Evolutionary conservation across 2,888 invertebrate species (phyloP), one percentile per base, ranked within the genome.

Genomic region (Drosophila suboccidentalis): DNA sequence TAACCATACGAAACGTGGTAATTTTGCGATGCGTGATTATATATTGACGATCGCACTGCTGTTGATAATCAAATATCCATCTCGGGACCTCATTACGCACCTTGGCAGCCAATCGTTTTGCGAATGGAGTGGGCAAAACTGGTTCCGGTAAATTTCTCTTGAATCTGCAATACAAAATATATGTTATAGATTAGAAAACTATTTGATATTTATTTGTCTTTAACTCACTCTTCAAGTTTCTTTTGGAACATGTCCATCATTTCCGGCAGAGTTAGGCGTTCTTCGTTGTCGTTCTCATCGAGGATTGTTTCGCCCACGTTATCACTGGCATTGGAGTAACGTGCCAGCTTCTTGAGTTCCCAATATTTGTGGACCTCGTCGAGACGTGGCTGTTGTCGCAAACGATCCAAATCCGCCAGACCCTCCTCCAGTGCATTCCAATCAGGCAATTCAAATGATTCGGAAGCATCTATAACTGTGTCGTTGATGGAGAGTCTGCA

Each of bases 51-150:
- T 75, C 71, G 34, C 32, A 26, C 43, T 84, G 80, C 46, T 80
- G 68, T 60, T 90, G 78, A 57, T 51, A 70, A 51, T 91, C 83
- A 38, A 90, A 87, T 65, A 86, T 87, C 91, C 91, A 91, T 60
- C 82, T 80, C 3, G 77, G 77, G n/a, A 57, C 43, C 41, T 71
- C 61, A 1, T 39, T 38, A 32, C 34, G 49, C 44, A 90, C 32
- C 5, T 63, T 11, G 2, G 13, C 13, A 0, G 70, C 49, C n/a
- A 90, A 67, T 19, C 71, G 64, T 2, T 70, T 29, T 4, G 69
- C 71, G 36, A 82, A 86, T 2, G 64, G 46, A 34, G 44, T 34
- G 6, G 11, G 26, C 2, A 19, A n/a, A 17, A 38, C 49, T n/a
- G 61, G 49, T 15, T 32, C 47, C 15, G 61, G 44, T 1, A 4